Percentiles rank a stretch among this genome's conserved stretches.
phyloP scores from a whole-genome alignment of 2,797 vertebrate genomes.

The Pangasius sanitwongsei region DNA sequence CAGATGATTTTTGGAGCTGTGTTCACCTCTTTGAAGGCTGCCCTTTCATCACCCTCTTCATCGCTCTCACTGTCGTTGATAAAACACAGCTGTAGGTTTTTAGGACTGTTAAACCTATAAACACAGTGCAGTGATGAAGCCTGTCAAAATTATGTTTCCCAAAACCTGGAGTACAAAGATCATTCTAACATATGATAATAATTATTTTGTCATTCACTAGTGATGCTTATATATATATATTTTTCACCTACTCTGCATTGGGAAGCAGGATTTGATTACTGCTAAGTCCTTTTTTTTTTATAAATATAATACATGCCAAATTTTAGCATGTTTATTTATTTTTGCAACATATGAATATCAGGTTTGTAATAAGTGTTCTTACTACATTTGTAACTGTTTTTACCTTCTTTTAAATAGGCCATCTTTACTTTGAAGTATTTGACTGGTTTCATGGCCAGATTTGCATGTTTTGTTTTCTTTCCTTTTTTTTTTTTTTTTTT shows the following conservation, averaged over 20 bases:
- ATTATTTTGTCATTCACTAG: not conserved
- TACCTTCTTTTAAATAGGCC: not conserved
- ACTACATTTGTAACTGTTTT: not conserved
- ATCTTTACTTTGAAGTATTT: not conserved
- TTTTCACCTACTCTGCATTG: not conserved
- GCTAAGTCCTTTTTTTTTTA: not conserved
- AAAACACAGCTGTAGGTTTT: constrained; percentile 67
- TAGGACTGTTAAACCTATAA: constrained; percentile 61
- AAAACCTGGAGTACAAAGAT: not conserved
- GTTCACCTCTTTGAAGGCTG: constrained; percentile 55
- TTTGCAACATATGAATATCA: not conserved
- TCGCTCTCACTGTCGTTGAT: constrained; percentile 67
- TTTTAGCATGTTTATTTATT: not conserved
- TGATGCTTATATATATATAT: not conserved
- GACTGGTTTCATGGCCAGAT: not conserved
- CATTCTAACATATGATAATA: not conserved
- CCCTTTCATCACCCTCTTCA: constrained; percentile 57
- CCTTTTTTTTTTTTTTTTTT: too few relatives aligned
- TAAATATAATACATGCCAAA: not conserved
- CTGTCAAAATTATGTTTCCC: not conserved
- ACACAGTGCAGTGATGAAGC: not conserved
- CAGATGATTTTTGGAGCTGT: not conserved
- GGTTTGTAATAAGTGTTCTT: not conserved
- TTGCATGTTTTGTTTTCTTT: not conserved
- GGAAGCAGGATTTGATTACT: not conserved